A percentile compares a stretch with the other conserved stretches of the same genome.
Conservation (phyloP, 2,797 vertebrate genomes). For the Eulemur rubriventer region DNA sequence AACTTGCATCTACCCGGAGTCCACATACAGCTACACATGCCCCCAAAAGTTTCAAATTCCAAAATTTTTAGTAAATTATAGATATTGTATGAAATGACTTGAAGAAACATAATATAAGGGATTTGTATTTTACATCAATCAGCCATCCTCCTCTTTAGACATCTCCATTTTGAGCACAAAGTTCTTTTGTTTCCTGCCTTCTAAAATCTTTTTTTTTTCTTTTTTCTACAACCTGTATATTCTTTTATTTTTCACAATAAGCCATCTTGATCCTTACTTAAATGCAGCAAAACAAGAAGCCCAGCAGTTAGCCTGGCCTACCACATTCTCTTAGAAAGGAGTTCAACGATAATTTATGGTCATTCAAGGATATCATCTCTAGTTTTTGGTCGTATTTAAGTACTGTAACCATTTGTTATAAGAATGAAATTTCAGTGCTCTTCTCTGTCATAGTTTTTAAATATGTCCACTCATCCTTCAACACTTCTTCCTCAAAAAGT, state of each 20-base stretch:
- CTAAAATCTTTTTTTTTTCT: neutral
- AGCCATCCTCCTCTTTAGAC: neutral
- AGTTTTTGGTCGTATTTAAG: neutral
- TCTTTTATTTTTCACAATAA: neutral
- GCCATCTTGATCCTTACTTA: neutral
- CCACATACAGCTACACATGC: neutral
- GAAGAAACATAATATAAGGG: neutral
- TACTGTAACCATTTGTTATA: neutral
- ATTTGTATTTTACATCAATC: neutral
- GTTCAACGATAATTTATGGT: neutral
- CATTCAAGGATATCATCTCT: neutral
- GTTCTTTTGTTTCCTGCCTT: neutral
- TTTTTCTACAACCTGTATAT: neutral
- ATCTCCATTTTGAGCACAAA: neutral
- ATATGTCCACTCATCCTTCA: neutral
- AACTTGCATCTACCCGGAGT: neutral
- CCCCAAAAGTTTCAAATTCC: neutral
- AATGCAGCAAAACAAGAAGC: neutral
- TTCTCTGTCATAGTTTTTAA: neutral
- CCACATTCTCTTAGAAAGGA: neutral
- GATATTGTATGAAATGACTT: neutral
- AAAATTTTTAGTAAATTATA: neutral
- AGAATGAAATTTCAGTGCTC: neutral
- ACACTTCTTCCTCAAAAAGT: neutral
- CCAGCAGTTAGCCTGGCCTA: accelerated